Evolutionary conservation across 2,888 invertebrate genomes (phyloP).

Genomic region (Ditylenchus weischeri): DNA sequence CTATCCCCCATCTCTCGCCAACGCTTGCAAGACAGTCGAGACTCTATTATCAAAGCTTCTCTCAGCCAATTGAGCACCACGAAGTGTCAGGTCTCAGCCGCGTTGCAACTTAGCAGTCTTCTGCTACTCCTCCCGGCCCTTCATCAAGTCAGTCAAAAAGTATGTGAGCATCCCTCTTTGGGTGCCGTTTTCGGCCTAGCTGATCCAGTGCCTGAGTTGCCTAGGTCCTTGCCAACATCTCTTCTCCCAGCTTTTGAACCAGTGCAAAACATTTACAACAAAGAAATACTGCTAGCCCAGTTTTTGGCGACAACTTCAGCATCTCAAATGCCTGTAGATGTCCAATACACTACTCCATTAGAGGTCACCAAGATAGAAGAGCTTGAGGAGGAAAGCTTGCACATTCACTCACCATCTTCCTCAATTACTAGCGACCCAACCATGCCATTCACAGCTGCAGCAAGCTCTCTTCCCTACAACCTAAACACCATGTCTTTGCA

Average conservation of each 20-base stretch:
- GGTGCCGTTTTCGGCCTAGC: constrained; percentile 9
- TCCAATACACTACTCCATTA: too few species aligned
- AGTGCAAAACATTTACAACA: background rate
- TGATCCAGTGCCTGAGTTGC: background rate
- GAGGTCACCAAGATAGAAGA: too few species aligned
- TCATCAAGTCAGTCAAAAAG: constrained; percentile 36
- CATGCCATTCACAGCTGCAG: too few species aligned
- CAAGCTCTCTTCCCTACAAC: too few species aligned
- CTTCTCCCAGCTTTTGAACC: too few species aligned
- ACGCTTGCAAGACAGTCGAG: constrained; percentile 47
- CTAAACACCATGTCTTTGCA: too few species aligned
- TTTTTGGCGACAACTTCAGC: background rate
- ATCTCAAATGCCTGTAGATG: background rate
- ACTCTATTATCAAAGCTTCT: constrained; percentile 46
- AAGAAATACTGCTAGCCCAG: background rate
- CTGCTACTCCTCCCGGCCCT: constrained; percentile 53
- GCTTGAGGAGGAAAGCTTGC: too few species aligned
- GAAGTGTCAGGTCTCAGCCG: constrained; percentile 34
- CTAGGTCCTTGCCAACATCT: too few species aligned
- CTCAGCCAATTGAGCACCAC: constrained; percentile 41
- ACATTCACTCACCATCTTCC: too few species aligned
- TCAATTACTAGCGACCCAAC: too few species aligned
- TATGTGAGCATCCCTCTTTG: background rate
- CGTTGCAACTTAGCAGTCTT: constrained; percentile 49
- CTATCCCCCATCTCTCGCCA: constrained; percentile 39